Conservation (phyloP, 2,888 invertebrate species). For the Scaeva pyrastri region DNA sequence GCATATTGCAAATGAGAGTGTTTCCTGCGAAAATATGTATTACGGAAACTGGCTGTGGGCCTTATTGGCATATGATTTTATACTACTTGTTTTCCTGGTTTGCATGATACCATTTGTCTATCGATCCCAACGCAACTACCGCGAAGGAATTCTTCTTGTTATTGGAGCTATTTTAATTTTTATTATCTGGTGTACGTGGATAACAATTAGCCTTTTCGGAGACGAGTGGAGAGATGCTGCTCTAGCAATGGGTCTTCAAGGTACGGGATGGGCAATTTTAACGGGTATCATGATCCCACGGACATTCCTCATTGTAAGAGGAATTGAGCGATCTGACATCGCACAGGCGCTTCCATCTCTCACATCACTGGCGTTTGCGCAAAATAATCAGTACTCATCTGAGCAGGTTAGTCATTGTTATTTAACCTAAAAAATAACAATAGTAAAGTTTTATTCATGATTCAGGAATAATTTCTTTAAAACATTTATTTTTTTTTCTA, state of each 20-base stretch:
- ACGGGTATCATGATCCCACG: slow-evolving; percentile 88
- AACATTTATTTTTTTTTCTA: slow-evolving; percentile 8
- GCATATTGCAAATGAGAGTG: slow-evolving; percentile 84
- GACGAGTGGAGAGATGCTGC: slow-evolving; percentile 86
- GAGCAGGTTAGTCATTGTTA: slow-evolving; percentile 81
- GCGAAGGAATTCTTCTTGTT: slow-evolving; percentile 86
- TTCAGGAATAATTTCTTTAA: too few species aligned
- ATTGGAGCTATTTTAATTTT: slow-evolving; percentile 86
- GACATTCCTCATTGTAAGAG: slow-evolving; percentile 88
- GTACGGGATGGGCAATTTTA: slow-evolving; percentile 87
- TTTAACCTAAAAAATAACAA: neutral
- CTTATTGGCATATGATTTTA: slow-evolving; percentile 86
- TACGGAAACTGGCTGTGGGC: slow-evolving; percentile 84
- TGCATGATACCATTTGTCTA: slow-evolving; percentile 87
- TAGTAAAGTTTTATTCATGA: too few species aligned
- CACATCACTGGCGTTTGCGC: slow-evolving; percentile 83
- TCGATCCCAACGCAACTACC: slow-evolving; percentile 88
- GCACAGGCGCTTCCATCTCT: slow-evolving; percentile 85
- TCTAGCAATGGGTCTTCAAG: slow-evolving; percentile 86
- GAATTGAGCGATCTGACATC: slow-evolving; percentile 86
- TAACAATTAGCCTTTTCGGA: slow-evolving; percentile 85
- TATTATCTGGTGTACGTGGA: slow-evolving; percentile 87
- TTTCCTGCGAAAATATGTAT: slow-evolving; percentile 85
- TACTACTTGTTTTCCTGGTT: slow-evolving; percentile 86
- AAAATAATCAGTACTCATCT: slow-evolving; percentile 84